Conservation (phyloP, 1,140 invertebrate species). For the Aphelenchoides fujianensis region DNA sequence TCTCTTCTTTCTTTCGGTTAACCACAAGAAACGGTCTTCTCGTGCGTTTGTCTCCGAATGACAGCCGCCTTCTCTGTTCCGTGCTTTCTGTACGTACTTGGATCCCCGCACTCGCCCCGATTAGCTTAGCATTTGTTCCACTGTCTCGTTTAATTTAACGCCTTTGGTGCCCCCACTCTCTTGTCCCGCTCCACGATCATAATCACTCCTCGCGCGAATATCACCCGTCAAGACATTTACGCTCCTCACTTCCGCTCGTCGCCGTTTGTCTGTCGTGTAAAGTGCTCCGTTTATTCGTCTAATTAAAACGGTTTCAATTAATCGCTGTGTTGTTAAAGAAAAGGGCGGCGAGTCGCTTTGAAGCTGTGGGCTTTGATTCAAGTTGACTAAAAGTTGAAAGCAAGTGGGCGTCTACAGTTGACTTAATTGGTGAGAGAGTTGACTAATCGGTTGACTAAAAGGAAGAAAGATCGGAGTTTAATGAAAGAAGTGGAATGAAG, state of each 20-base stretch:
- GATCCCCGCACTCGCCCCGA: neutral
- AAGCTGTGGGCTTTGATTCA: too few species aligned
- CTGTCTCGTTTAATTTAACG: neutral
- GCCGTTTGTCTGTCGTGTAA: too few species aligned
- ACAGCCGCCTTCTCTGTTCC: neutral
- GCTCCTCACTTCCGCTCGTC: too few species aligned
- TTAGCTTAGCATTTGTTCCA: neutral
- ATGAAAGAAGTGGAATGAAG: neutral
- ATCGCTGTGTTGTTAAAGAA: too few species aligned
- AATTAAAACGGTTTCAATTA: too few species aligned
- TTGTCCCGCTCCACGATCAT: neutral
- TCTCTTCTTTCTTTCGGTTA: neutral
- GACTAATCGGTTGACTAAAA: too few species aligned
- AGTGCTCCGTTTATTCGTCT: too few species aligned
- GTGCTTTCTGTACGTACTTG: constrained; percentile 1
- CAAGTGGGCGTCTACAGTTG: too few species aligned
- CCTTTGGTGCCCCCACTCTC: neutral
- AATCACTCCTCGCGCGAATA: neutral
- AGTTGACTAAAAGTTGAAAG: too few species aligned
- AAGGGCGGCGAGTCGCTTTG: too few species aligned
- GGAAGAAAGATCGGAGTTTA: too few species aligned
- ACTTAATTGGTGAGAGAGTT: too few species aligned
- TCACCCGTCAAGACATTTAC: neutral
- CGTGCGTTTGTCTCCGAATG: neutral
- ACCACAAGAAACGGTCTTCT: neutral